phyloP scores from a whole-genome alignment of 2,797 vertebrate species.

The Falco columbarius region DNA sequence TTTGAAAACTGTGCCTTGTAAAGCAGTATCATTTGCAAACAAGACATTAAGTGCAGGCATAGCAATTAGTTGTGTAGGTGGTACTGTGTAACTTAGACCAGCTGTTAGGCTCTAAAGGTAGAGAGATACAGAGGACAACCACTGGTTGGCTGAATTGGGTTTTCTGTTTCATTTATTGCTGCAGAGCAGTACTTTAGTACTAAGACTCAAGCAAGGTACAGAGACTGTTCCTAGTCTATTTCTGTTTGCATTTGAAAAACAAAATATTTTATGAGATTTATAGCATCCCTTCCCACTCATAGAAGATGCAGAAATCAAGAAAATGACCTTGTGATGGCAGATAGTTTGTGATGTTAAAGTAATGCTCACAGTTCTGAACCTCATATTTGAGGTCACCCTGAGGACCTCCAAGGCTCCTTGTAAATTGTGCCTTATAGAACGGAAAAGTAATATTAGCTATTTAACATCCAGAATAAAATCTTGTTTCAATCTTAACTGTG shows the following conservation, averaged over 20 bases:
- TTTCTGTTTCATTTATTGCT: background rate
- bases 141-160: background rate
- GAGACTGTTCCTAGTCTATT: background rate
- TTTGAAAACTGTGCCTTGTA: background rate
- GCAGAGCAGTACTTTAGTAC: background rate
- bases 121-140: background rate
- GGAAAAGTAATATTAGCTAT: background rate
- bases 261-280: background rate
- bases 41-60: background rate
- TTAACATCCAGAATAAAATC: background rate
- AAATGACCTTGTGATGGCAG: background rate
- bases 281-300: background rate
- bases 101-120: background rate
- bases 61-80: background rate
- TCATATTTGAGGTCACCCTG: background rate
- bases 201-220: background rate
- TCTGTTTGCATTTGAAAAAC: background rate
- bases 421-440: background rate
- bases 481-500: background rate
- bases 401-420: background rate
- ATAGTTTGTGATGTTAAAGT: background rate
- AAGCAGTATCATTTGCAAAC: background rate
- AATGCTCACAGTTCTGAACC: background rate
- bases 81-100: background rate
- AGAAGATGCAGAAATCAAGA: background rate